A percentile compares a stretch with the other conserved stretches of the same genome.
Evolutionary conservation across 2,113 vertebrate species (phyloP).

Genomic region (Collichthys lucidus): DNA sequence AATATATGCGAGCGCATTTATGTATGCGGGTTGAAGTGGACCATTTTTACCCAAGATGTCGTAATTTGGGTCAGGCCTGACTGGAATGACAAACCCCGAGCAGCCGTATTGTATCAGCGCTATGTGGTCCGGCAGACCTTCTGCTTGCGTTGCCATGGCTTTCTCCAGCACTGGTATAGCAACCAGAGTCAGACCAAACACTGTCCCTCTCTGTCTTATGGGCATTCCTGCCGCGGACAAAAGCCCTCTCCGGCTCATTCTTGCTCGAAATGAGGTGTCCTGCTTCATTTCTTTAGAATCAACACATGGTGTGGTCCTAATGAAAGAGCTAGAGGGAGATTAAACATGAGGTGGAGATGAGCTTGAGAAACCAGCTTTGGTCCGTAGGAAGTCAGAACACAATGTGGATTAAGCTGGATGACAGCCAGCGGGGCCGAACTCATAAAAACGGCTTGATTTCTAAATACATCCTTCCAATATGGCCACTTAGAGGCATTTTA

Average conservation of each 20-base stretch:
- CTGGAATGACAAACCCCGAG: slow-evolving; percentile 82
- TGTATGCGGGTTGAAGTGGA: slow-evolving; percentile 56
- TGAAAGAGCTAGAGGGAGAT: slow-evolving; percentile 77
- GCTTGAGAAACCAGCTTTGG: slow-evolving; percentile 74
- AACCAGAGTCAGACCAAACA: slow-evolving; percentile 78
- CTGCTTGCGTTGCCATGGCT: slow-evolving; percentile 84
- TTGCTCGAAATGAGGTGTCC: slow-evolving; percentile 77
- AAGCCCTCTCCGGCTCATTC: slow-evolving; percentile 73
- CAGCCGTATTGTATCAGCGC: slow-evolving; percentile 68
- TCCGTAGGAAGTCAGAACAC: slow-evolving; percentile 69
- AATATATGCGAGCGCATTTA: slow-evolving; percentile 56
- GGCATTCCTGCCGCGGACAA: slow-evolving; percentile 76
- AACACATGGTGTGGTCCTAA: slow-evolving; percentile 78
- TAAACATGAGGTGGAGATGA: slow-evolving; percentile 79
- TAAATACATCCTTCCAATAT: slow-evolving; percentile 35
- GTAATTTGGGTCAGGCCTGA: slow-evolving; percentile 85
- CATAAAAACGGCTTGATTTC: slow-evolving; percentile 55
- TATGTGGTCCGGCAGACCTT: slow-evolving; percentile 75
- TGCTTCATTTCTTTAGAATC: slow-evolving; percentile 78
- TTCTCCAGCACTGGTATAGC: slow-evolving; percentile 73
- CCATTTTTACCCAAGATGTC: slow-evolving; percentile 74
- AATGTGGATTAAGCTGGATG: slow-evolving; percentile 71
- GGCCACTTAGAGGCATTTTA: slow-evolving; percentile 64
- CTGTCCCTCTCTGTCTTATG: slow-evolving; percentile 73
- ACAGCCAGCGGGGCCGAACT: slow-evolving; percentile 61